Evolutionary conservation across 2,888 invertebrate species (phyloP).

Genomic region (Acrobasis consociella): DNA sequence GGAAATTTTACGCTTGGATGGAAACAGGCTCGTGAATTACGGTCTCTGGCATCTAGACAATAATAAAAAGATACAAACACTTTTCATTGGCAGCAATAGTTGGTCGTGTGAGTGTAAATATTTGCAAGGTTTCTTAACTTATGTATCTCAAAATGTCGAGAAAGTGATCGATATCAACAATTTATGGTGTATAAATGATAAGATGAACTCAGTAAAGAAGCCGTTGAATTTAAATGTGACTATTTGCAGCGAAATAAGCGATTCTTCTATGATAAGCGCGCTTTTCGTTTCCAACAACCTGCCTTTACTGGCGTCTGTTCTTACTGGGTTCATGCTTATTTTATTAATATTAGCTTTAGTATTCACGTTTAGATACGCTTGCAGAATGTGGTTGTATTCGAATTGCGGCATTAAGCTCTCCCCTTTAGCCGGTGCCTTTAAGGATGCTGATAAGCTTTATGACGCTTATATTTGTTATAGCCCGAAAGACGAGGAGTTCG

Average conservation of each 20-base stretch:
- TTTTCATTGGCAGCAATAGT: slow-evolving; percentile 90
- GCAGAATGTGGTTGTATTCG: slow-evolving; percentile 94
- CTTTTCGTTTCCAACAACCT: slow-evolving; percentile 92
- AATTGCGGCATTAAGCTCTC: slow-evolving; percentile 93
- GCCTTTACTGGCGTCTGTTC: slow-evolving; percentile 90
- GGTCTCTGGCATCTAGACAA: slow-evolving; percentile 90
- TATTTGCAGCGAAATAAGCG: slow-evolving; percentile 92
- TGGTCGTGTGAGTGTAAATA: slow-evolving; percentile 97
- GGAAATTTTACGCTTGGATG: slow-evolving; percentile 91
- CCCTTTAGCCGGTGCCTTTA: slow-evolving; percentile 86
- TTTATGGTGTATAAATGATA: slow-evolving; percentile 90
- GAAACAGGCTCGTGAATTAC: slow-evolving; percentile 91
- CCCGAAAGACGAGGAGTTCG: slow-evolving; percentile 95
- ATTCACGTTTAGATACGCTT: slow-evolving; percentile 93
- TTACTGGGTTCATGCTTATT: slow-evolving; percentile 89
- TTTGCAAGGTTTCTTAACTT: slow-evolving; percentile 90
- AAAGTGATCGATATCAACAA: slow-evolving; percentile 89
- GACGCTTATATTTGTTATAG: slow-evolving; percentile 97
- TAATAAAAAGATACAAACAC: slow-evolving; percentile 87
- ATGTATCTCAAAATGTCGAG: slow-evolving; percentile 90
- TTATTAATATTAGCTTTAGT: slow-evolving; percentile 90
- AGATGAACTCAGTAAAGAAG: slow-evolving; percentile 86
- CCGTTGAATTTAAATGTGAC: slow-evolving; percentile 92
- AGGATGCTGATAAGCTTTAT: slow-evolving; percentile 93
- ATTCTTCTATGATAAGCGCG: slow-evolving; percentile 90